Evolutionary conservation across 2,113 vertebrate genomes (phyloP).

Genomic region (Paracanthobrama guichenoti): DNA sequence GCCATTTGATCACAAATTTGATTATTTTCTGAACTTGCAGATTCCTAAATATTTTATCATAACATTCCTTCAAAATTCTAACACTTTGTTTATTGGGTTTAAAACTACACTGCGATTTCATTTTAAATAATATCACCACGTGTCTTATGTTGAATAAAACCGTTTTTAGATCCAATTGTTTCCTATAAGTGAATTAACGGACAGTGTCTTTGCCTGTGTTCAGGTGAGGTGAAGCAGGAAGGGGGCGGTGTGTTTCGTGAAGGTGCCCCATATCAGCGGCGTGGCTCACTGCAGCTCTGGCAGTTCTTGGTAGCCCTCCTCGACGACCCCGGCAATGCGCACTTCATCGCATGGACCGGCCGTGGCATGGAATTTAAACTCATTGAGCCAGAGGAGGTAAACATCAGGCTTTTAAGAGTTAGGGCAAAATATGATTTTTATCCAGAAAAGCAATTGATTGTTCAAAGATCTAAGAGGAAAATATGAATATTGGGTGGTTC

Average conservation of each 20-base stretch:
- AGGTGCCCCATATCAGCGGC: constrained; percentile 90
- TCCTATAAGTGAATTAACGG: not conserved
- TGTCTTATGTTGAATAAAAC: not conserved
- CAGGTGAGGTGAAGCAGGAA: constrained; percentile 94
- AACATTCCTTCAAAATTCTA: not conserved
- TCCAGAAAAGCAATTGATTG: constrained; percentile 4
- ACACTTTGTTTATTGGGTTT: not conserved
- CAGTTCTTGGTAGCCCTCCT: constrained; percentile 95
- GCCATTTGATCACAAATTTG: not conserved
- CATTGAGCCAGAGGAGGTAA: constrained; percentile 96
- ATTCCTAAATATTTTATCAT: not conserved
- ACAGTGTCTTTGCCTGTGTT: constrained; percentile 1
- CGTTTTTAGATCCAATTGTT: not conserved
- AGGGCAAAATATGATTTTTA: not conserved
- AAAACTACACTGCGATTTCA: not conserved
- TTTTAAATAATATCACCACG: constrained; percentile 41
- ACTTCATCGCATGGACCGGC: constrained; percentile 98
- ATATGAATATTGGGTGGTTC: constrained; percentile 5
- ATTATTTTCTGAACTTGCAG: not conserved
- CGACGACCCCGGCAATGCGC: constrained; percentile 89
- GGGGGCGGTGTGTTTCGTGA: constrained; percentile 80
- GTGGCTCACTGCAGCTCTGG: constrained; percentile 96
- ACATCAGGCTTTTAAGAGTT: not conserved
- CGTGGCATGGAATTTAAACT: constrained; percentile 99
- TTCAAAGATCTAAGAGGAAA: not conserved